Percentiles rank a stretch among this genome's conserved stretches.
phyloP scores from a whole-genome alignment of 2,797 vertebrate species.

The Tauraco hartlaubi region DNA sequence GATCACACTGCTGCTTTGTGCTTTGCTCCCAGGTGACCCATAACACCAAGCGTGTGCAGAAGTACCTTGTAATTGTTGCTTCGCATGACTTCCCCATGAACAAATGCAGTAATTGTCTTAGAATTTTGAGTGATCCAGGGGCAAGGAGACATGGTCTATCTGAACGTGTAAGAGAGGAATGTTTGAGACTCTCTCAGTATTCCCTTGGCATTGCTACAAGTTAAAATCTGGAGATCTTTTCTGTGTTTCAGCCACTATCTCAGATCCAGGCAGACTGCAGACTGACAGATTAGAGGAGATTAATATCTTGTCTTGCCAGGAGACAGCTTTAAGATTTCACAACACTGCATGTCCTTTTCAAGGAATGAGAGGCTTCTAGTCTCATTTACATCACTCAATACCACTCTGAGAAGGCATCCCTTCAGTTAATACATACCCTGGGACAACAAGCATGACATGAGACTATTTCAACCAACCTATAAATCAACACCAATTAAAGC shows the following conservation, averaged over 20 bases:
- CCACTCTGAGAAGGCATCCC: neutral
- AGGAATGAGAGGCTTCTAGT: neutral
- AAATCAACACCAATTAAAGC: neutral
- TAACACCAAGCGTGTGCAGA: neutral
- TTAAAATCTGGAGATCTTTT: neutral
- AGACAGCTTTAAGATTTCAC: neutral
- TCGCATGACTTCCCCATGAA: neutral
- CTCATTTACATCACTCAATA: neutral
- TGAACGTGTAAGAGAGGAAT: accelerated
- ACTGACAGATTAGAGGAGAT: neutral
- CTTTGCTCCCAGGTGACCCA: neutral
- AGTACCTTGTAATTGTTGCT: neutral
- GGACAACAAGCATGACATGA: neutral
- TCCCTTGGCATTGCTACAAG: neutral
- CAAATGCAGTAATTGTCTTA: neutral
- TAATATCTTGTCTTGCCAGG: neutral
- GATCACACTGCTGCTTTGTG: neutral
- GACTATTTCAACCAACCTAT: neutral
- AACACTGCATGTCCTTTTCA: neutral
- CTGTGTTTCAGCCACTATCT: neutral
- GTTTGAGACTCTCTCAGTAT: neutral
- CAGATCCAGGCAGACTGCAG: neutral
- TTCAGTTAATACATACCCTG: neutral
- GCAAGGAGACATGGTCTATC: neutral
- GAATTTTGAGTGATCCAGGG: neutral